Percentiles rank a stretch among this genome's conserved stretches.
Conservation (phyloP, 2,888 invertebrate species). For the Melieria crassipennis region DNA sequence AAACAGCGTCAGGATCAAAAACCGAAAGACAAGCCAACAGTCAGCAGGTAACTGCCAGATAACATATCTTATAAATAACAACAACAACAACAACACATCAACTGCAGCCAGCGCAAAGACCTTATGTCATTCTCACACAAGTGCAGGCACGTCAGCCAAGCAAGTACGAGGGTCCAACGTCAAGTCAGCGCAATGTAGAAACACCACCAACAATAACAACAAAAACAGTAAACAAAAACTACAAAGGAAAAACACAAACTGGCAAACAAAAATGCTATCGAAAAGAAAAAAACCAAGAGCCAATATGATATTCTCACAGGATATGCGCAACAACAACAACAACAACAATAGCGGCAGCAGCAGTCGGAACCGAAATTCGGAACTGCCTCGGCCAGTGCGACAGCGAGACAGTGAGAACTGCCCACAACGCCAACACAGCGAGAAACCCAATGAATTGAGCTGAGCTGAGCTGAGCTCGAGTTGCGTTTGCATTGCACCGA, state of each 20-base stretch:
- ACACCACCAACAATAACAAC: slow-evolving; percentile 7
- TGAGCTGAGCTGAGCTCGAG: background rate
- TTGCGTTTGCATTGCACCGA: background rate
- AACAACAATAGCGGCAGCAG: slow-evolving; percentile 5
- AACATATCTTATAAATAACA: slow-evolving; percentile 17
- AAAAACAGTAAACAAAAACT: too few relatives aligned
- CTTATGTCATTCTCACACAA: slow-evolving; percentile 39
- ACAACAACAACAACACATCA: background rate
- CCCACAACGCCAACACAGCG: background rate
- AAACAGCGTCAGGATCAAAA: slow-evolving; percentile 48
- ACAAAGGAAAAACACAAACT: background rate
- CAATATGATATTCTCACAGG: slow-evolving; percentile 50
- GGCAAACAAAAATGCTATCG: slow-evolving; percentile 6
- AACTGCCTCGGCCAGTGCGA: background rate
- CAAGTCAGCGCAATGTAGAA: slow-evolving; percentile 12
- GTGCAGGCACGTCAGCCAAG: slow-evolving; percentile 2
- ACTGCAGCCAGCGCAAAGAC: slow-evolving; percentile 30
- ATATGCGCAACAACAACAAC: slow-evolving; percentile 43
- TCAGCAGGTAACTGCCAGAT: background rate
- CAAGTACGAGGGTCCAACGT: too few relatives aligned
- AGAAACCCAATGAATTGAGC: background rate
- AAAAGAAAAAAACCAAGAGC: slow-evolving; percentile 5
- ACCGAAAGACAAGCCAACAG: background rate
- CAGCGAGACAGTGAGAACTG: background rate
- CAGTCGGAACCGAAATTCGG: slow-evolving; percentile 47